phyloP scores from a whole-genome alignment of 2,113 vertebrate genomes.

The Archilochus colubris region DNA sequence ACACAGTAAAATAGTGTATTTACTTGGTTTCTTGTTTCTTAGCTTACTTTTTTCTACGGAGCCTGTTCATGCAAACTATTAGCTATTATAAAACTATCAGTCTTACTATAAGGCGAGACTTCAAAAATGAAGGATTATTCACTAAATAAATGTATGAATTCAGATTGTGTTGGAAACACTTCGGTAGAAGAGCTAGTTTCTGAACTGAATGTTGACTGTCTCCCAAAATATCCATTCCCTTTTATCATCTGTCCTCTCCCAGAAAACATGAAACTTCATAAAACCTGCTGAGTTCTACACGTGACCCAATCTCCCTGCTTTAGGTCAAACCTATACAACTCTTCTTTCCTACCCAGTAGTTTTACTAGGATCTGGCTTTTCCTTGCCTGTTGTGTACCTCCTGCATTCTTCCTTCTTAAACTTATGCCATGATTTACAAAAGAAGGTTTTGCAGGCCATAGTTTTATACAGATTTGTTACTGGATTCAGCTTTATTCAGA shows the following conservation, averaged over 20 bases:
- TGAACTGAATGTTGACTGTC: not conserved
- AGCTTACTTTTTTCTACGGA: not conserved
- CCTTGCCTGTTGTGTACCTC: not conserved
- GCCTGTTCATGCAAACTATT: not conserved
- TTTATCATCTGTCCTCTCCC: not conserved
- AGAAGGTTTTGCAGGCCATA: not conserved
- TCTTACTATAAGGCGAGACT: not conserved
- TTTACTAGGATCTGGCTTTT: not conserved
- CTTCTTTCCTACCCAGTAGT: not conserved
- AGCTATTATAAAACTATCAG: too few species aligned
- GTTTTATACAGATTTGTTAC: not conserved
- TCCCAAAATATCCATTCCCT: not conserved
- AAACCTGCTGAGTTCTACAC: not conserved
- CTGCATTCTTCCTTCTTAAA: not conserved
- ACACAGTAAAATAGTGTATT: not conserved
- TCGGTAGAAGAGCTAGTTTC: not conserved
- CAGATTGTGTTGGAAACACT: not conserved
- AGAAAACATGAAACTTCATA: not conserved
- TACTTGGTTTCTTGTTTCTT: not conserved
- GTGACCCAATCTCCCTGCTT: not conserved
- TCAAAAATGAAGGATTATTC: not conserved
- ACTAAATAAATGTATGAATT: not conserved
- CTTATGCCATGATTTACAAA: not conserved
- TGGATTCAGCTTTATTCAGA: not conserved
- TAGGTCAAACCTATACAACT: not conserved